A percentile compares a stretch with the other conserved stretches of the same genome.
Conservation (phyloP, 1,140 invertebrate species). For the Pomacea maculata region DNA sequence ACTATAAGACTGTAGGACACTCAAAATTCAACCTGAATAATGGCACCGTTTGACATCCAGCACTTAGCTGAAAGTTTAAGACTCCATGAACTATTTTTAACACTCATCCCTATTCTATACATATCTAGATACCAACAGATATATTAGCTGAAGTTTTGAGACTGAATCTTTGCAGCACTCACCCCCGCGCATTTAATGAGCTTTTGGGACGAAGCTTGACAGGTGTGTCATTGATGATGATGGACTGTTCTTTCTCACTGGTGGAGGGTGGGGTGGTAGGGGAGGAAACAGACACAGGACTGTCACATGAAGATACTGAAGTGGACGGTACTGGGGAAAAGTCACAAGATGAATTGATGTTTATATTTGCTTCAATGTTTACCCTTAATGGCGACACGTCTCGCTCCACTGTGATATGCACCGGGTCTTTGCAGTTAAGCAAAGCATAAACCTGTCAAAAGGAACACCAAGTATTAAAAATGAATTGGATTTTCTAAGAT, state of each 20-base stretch:
- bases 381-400: constrained; percentile 79
- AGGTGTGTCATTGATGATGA: constrained; percentile 41
- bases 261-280: constrained; percentile 14
- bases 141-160: no score
- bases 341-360: background rate
- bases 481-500: no score
- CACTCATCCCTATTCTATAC: no score
- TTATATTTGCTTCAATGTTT: constrained; percentile 57
- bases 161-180: constrained; percentile 2
- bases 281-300: constrained; percentile 26
- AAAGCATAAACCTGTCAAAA: constrained; percentile 57
- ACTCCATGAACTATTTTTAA: no score
- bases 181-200: constrained; percentile 58
- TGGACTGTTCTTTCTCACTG: constrained; percentile 60
- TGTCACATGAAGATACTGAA: constrained; percentile 22
- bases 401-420: constrained; percentile 86
- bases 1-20: no score
- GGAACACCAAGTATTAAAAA: background rate
- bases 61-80: no score
- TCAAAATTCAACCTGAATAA: no score
- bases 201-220: constrained; percentile 66
- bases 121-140: no score
- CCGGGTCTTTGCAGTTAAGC: constrained; percentile 46
- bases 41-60: no score
- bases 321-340: constrained; percentile 23